phyloP scores from a whole-genome alignment of 2,797 vertebrate species.

The Danio tinwini region DNA sequence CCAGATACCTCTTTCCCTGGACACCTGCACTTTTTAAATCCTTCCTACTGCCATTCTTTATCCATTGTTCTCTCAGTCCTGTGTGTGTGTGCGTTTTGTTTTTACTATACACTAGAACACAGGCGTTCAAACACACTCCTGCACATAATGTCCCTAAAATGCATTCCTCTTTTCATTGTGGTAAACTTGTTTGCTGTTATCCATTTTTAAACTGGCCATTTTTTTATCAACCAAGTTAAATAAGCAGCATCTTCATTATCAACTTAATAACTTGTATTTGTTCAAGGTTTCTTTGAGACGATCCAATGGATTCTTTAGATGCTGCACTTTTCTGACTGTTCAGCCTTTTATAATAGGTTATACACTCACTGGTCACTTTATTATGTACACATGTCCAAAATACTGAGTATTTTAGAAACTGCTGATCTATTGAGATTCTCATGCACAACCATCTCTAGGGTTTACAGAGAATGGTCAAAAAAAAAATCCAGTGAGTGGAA shows the following conservation, averaged over 20 bases:
- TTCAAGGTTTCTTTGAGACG: background rate
- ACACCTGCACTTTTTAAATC: constrained; percentile 37
- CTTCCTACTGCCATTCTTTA: constrained; percentile 16
- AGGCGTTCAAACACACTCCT: background rate
- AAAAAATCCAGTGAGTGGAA: no score
- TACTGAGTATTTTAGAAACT: no score
- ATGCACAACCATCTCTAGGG: no score
- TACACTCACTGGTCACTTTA: background rate
- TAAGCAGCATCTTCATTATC: no score
- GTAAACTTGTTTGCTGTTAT: background rate
- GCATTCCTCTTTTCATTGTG: constrained; percentile 19
- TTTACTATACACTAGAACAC: background rate
- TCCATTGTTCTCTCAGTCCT: constrained; percentile 22
- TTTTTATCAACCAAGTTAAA: background rate
- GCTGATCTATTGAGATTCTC: no score
- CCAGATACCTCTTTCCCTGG: constrained; percentile 12
- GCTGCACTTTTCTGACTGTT: background rate
- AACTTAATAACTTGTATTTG: background rate
- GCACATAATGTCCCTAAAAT: constrained; percentile 27
- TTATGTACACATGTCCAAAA: no score
- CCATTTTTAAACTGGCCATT: background rate
- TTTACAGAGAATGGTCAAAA: no score
- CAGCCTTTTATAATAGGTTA: background rate
- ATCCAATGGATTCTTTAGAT: background rate
- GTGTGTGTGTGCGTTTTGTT: background rate